phyloP scores from a whole-genome alignment of 1,140 invertebrate species.

The Papilio machaon region DNA sequence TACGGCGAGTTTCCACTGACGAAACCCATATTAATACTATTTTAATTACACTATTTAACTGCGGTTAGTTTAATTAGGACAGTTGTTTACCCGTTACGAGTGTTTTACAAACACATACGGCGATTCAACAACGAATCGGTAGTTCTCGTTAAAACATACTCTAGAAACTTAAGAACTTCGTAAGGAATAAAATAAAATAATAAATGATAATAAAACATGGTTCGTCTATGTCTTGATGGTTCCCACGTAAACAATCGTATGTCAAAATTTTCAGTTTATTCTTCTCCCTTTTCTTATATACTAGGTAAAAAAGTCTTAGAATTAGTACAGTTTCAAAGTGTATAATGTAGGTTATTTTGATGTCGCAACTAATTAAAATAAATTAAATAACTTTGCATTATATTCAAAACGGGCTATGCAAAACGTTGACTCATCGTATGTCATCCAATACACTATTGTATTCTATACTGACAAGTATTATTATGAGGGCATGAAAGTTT shows the following conservation, averaged over 20 bases:
- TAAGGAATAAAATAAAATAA: background rate
- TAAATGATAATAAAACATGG: background rate
- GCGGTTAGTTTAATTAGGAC: slow-evolving; percentile 6
- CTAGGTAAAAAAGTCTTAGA: background rate
- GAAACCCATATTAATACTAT: background rate
- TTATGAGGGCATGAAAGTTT: slow-evolving; percentile 24
- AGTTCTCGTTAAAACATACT: background rate
- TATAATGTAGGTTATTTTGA: background rate
- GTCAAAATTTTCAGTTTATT: too few species aligned
- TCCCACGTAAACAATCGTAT: too few species aligned
- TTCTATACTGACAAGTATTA: background rate
- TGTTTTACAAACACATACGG: background rate
- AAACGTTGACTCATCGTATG: slow-evolving; percentile 13
- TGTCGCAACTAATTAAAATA: background rate
- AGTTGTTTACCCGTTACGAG: slow-evolving; percentile 7
- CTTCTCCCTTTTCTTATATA: too few species aligned
- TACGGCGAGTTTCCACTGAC: background rate
- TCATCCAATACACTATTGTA: slow-evolving; percentile 19
- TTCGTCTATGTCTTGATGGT: too few species aligned
- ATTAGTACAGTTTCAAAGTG: background rate
- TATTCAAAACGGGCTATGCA: slow-evolving; percentile 27
- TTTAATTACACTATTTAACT: slow-evolving; percentile 16
- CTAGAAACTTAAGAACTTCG: background rate
- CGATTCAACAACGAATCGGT: background rate
- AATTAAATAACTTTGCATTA: slow-evolving; percentile 22